Evolutionary conservation across 1,140 invertebrate genomes (phyloP).

Genomic region (Colletes latitarsis): DNA sequence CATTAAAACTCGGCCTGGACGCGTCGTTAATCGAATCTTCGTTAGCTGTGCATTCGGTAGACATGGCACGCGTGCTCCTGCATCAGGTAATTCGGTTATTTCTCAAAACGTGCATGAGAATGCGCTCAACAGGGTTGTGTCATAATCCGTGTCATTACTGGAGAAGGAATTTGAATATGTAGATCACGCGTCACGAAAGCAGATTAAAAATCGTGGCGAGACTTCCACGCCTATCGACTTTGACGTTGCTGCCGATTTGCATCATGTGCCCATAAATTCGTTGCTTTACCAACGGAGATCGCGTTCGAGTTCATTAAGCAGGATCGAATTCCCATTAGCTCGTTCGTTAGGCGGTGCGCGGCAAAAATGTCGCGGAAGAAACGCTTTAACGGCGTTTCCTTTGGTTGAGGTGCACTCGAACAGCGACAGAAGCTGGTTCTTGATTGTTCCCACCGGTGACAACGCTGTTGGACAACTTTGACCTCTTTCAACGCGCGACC

Average conservation of each 20-base stretch:
- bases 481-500: too few species aligned
- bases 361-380: not conserved
- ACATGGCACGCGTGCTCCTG: not conserved
- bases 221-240: constrained; percentile 11
- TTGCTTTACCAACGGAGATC: not conserved
- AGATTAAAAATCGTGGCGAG: constrained; percentile 6
- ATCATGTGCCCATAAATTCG: constrained; percentile 19
- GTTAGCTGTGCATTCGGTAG: not conserved
- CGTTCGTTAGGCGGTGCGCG: not conserved
- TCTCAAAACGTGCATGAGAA: not conserved
- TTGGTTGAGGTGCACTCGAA: too few species aligned
- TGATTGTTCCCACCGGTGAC: too few species aligned
- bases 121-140: not conserved
- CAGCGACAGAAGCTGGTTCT: too few species aligned
- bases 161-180: constrained; percentile 44
- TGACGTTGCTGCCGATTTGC: constrained; percentile 22
- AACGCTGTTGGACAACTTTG: too few species aligned
- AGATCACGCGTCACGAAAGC: constrained; percentile 12
- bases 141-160: constrained; percentile 31
- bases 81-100: not conserved
- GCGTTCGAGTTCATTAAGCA: not conserved
- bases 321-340: not conserved
- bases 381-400: not conserved
- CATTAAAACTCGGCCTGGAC: constrained; percentile 39
- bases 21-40: constrained; percentile 49